Evolutionary conservation across 2,797 vertebrate genomes (phyloP), one percentile per base, ranked within the genome.

Genomic region (Macropodus opercularis): DNA sequence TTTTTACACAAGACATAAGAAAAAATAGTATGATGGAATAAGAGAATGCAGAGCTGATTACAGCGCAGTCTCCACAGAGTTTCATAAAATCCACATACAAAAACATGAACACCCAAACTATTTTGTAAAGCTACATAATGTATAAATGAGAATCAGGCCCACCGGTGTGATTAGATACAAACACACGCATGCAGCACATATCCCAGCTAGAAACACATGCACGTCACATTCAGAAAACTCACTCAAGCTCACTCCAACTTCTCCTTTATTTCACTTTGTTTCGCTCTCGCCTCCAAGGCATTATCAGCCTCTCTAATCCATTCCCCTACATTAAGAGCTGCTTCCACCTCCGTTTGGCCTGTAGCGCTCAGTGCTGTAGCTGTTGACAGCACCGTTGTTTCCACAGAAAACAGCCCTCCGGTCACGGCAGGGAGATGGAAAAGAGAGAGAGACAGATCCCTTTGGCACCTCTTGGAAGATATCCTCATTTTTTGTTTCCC

Each of bases 251-350:
- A 23, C 55, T 69, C 40, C 26, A 26, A 58, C 52, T 85, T 82
- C 76, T 57, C 57, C 17, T 70, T 79, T 70, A 53, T 78, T 81
- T 65, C 46, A 65, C 76, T 83, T 80, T 78, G 64, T 83, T 72
- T 63, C 69, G 54, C 67, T 79, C 58, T 85, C 72, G 80, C 83
- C 86, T 90, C 85, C 44, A 24, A 91, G 89, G 79, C 84, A 83
- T 85, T 85, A 89, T 91, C 84, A 88, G 75, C 80, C 75, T 69
- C 73, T 84, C 82, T 90, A 90, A 89, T 89, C 88, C 85, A 83
- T 85, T 85, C 75, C 76, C 70, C 80, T 87, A 84, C 81, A 86
- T 88, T 89, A 86, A 90, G 87, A 70, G 87, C 84, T 76, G 79
- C 77, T 85, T 87, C 85, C 80, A 84, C 63, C 72, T 83, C 67